A percentile compares a stretch with the other conserved stretches of the same genome.
phyloP scores from a whole-genome alignment of 2,888 invertebrate species.

The Erebia aethiops region DNA sequence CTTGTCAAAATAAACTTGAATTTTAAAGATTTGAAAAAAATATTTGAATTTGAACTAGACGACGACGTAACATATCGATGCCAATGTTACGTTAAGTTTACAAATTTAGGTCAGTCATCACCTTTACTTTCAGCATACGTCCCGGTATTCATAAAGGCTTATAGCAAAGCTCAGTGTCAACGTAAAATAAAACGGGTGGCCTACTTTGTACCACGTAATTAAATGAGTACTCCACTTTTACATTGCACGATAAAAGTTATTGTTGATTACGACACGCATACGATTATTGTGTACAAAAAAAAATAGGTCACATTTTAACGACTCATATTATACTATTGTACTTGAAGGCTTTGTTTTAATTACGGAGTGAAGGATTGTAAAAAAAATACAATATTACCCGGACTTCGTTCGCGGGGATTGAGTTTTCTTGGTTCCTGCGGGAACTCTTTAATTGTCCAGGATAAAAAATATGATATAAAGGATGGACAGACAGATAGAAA shows the following conservation, averaged over 20 bases:
- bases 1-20: too few relatives aligned
- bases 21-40: too few relatives aligned
- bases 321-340: neutral
- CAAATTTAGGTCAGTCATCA: too few relatives aligned
- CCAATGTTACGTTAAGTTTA: too few relatives aligned
- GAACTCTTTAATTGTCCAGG: too few relatives aligned
- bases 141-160: conserved; percentile 40
- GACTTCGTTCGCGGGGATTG: too few relatives aligned
- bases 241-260: conserved; percentile 7
- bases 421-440: too few relatives aligned
- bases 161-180: conserved; percentile 40
- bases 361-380: neutral
- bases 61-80: too few relatives aligned
- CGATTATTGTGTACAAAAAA: conserved; percentile 10
- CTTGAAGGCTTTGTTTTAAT: neutral
- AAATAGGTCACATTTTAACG: conserved; percentile 3
- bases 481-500: too few relatives aligned
- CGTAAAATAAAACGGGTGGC: conserved; percentile 39
- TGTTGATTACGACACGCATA: conserved; percentile 19
- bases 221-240: conserved; percentile 34
- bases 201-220: conserved; percentile 42
- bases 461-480: too few relatives aligned
- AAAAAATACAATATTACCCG: neutral
- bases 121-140: conserved; percentile 21
- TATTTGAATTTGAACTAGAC: too few relatives aligned